Base-by-base conservation (phyloP, 2,797 vertebrate genomes). In the Acomys russatus region DNA sequence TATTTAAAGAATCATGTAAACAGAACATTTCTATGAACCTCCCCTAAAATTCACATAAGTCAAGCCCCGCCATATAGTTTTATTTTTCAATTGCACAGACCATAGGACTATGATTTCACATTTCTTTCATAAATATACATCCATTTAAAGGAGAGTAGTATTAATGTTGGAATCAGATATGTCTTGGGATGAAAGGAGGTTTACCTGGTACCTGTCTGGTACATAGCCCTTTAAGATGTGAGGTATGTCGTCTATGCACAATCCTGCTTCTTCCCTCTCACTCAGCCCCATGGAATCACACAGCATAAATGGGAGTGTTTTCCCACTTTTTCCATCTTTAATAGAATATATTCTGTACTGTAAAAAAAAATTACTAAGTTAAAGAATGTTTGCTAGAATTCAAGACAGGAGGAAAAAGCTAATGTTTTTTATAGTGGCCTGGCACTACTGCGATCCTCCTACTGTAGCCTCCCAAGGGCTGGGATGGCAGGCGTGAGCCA, bases 151-250 rank as follows among this genome's bases (percentile, higher is more conserved):
- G 25, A 22, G 7, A 93, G 23, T 25, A 68, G 17, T 20, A 15
- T 56, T 73, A 4, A 15, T 30, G 35, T 51, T 85, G 20, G 54
- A 94, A 70, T 23, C 28, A 91, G 6, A 51, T 87, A 56, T 25
- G 7, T 66, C 76, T 61, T 70, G 23, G 23, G 87, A 44, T 22
- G 83, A 35, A 56, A 80, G 49, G 68, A 56, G n/a, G 56, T 90
- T 95, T 96, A 96, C 97, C 61, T 93, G 64, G 28, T 96, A 97
- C 71, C 94, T 96, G 88, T 97, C 96, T 49, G 94, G 88, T 9
- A 92, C 4, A 2, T 18, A 66, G 44, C 94, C 96, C 90, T 95
- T 93, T 90, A 96, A 95, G 79, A 96, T 90, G 33, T 91, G 9
- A 18, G 70, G 59, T 61, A 97, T 94, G 33, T 97, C 95, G 11